phyloP scores from a whole-genome alignment of 2,113 vertebrate species.

The Synodontis membranacea region DNA sequence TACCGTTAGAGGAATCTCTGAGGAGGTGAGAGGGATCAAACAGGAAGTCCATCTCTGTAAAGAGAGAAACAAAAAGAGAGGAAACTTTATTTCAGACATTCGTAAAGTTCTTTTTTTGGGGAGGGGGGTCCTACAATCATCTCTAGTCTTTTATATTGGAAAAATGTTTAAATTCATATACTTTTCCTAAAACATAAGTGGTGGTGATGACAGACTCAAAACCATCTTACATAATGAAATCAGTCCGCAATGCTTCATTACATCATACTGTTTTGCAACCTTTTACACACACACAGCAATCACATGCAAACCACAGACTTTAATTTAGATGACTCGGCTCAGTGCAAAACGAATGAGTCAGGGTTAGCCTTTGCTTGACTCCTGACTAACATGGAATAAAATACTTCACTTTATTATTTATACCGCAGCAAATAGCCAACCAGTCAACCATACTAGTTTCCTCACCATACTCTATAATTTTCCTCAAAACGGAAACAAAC shows the following conservation, averaged over 20 bases:
- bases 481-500: too few species aligned
- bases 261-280: not conserved
- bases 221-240: not conserved
- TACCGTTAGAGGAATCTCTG: slow-evolving; percentile 32
- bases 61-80: not conserved
- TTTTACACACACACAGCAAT: not conserved
- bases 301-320: not conserved
- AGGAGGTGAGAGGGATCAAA: not conserved
- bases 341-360: not conserved
- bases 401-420: too few species aligned
- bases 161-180: too few species aligned
- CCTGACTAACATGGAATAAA: not conserved
- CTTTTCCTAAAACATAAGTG: too few species aligned
- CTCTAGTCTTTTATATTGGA: too few species aligned
- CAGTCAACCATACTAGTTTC: too few species aligned
- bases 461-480: too few species aligned
- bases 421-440: too few species aligned
- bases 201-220: not conserved
- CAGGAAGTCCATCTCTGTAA: slow-evolving; percentile 28
- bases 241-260: not conserved
- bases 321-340: not conserved
- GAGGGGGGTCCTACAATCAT: too few species aligned
- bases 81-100: not conserved
- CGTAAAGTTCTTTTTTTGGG: not conserved
- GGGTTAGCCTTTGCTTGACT: not conserved